Base-by-base conservation (phyloP, 2,888 invertebrate species). In the Drosophila lacicola region DNA sequence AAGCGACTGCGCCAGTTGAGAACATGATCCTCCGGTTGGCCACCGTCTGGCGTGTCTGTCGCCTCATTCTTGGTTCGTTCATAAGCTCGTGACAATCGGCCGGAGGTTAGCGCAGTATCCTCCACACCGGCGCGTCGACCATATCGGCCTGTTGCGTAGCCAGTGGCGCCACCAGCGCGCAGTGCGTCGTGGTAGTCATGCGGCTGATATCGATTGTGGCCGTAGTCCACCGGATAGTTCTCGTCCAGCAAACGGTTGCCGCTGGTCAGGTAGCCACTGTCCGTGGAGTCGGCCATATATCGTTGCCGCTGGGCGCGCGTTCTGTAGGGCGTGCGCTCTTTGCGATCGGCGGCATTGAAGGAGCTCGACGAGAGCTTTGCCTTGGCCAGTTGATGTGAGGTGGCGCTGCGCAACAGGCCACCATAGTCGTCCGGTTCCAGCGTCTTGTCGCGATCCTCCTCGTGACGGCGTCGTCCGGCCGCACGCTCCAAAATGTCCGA, bases 401-500 rank as follows among this genome's bases (percentile, higher is more conserved):
- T 96, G 14, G 96, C 94, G 90, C 96, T 96, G 90, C 96, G 95
- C 81, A 95, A 93, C 34, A 96, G 91, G 0, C 70, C 82, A 17
- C 74, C 67, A 61, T 87, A 87, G 56, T 89, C 90, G 58, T 92
- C 95, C 51, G 96, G 95, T 84, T 96, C 96, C 49, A 95, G 92
- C 0, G 96, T 96, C 92, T 95, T 95, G 81, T 96, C 96, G 2
- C 94, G 94, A 89, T 95, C 92, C 58, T 88, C 90, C 34, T 86
- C 90, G 19, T 88, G 82, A 33, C 94, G 93, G 50, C 93, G 93
- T 79, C 94, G 93, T 71, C 94, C 93, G 29, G 96, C 95, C 79
- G 95, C 95, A 88, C 94, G 94, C 89, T 96, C 96, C 83, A 96
- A 93, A 21, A 96, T 95, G 17, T 95, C 94, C 1, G 96, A 95